These are phyloP conservation scores for Phengaris arion DNA, from an alignment of 2,888 invertebrate species.

Conservation along the genomic window DNA sequence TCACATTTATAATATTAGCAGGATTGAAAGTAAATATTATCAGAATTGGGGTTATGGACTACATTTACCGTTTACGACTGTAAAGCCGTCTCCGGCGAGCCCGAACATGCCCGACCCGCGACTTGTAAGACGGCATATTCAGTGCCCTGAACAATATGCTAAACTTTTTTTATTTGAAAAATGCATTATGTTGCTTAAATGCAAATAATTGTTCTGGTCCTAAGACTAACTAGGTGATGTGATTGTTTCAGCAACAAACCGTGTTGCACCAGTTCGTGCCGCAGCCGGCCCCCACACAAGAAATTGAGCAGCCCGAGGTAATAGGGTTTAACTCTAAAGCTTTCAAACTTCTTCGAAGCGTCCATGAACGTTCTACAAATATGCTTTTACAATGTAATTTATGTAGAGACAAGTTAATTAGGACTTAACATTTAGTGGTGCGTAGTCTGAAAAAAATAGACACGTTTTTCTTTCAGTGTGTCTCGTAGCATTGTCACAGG, in stretches of 20 bases:
- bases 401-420: too few relatives aligned
- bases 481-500: too few relatives aligned
- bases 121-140: too few relatives aligned
- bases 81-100: too few relatives aligned
- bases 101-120: too few relatives aligned
- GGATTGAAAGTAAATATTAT: too few relatives aligned
- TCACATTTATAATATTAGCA: too few relatives aligned
- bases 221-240: constrained; percentile 9
- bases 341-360: background rate
- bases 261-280: constrained; percentile 72
- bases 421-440: background rate
- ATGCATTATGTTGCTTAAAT: background rate
- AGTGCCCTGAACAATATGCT: too few relatives aligned
- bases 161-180: too few relatives aligned
- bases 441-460: background rate
- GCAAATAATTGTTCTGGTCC: background rate
- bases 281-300: constrained; percentile 71
- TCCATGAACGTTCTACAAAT: background rate
- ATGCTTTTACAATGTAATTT: background rate
- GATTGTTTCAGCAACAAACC: constrained; percentile 58
- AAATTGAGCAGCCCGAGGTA: constrained; percentile 72
- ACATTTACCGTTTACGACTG: too few relatives aligned
- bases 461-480: background rate
- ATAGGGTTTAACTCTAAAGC: constrained; percentile 36
- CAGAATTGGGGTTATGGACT: too few relatives aligned